Conservation (phyloP, 2,113 vertebrate genomes). For the Trogon surrucura region DNA sequence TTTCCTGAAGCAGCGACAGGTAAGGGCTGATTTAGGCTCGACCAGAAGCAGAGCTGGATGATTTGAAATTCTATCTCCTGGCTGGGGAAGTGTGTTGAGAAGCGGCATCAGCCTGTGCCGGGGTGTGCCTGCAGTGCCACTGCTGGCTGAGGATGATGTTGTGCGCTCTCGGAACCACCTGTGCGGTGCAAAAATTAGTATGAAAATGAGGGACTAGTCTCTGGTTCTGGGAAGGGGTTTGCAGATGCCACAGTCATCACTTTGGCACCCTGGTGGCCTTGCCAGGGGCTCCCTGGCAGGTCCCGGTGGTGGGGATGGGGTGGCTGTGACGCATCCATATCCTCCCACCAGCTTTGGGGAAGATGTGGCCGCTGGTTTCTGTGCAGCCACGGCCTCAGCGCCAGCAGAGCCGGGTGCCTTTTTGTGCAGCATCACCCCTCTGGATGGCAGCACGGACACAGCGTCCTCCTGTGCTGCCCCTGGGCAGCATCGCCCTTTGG, state of each 20-base stretch:
- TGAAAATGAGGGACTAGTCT: not conserved
- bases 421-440: not conserved
- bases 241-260: not conserved
- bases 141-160: accelerated
- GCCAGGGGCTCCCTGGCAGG: not conserved
- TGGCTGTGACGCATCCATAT: accelerated
- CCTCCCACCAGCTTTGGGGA: not conserved
- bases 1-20: conserved; percentile 85
- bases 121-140: not conserved
- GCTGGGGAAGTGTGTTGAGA: accelerated
- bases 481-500: not conserved
- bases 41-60: not conserved
- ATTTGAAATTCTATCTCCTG: not conserved
- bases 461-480: no score
- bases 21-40: conserved; percentile 2
- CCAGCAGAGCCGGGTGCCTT: not conserved
- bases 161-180: not conserved
- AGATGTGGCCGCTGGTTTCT: not conserved
- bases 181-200: accelerated
- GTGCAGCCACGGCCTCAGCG: accelerated
- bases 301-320: accelerated
- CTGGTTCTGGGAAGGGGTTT: not conserved
- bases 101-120: not conserved
- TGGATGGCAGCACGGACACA: accelerated
- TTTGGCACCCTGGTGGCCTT: not conserved